Conservation (phyloP, 2,797 vertebrate species). For the Linurgus olivaceus region DNA sequence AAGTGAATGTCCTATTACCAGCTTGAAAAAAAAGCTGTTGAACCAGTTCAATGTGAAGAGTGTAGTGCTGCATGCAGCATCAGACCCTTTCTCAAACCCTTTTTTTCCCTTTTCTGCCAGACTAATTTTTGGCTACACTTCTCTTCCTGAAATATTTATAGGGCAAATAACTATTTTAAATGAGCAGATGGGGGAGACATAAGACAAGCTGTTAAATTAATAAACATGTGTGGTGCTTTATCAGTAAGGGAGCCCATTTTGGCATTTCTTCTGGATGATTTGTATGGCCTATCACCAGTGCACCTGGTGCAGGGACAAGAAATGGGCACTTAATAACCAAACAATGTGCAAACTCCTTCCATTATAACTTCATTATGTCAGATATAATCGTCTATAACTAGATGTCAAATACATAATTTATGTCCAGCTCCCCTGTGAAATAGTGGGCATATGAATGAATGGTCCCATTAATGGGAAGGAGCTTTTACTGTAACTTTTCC, state of each 20-base stretch:
- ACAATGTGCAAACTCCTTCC: conserved; percentile 85
- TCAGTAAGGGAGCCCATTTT: conserved; percentile 75
- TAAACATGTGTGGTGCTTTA: conserved; percentile 76
- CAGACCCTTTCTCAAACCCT: not conserved
- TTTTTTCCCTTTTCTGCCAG: not conserved
- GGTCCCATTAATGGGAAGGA: conserved; percentile 72
- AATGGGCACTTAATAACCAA: conserved; percentile 89
- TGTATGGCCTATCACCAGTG: conserved; percentile 75
- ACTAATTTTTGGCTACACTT: conserved; percentile 62
- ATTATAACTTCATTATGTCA: conserved; percentile 90
- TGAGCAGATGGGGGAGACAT: conserved; percentile 76
- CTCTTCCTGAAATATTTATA: conserved; percentile 72
- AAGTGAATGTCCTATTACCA: conserved; percentile 57
- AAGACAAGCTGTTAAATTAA: conserved; percentile 80
- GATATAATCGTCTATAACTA: conserved; percentile 86
- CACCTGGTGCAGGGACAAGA: conserved; percentile 79
- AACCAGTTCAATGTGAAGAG: not conserved
- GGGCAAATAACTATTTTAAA: conserved; percentile 72
- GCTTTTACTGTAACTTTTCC: conserved; percentile 73
- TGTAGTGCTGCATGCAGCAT: not conserved
- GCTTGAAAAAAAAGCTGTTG: conserved; percentile 5
- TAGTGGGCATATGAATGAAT: conserved; percentile 76
- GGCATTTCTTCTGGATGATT: conserved; percentile 78
- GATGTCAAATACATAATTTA: conserved; percentile 86
- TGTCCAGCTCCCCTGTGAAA: conserved; percentile 73